Percentiles rank a stretch among this genome's conserved stretches.
Evolutionary conservation across 2,888 invertebrate species (phyloP).

Genomic region (Drosophila suboccidentalis): DNA sequence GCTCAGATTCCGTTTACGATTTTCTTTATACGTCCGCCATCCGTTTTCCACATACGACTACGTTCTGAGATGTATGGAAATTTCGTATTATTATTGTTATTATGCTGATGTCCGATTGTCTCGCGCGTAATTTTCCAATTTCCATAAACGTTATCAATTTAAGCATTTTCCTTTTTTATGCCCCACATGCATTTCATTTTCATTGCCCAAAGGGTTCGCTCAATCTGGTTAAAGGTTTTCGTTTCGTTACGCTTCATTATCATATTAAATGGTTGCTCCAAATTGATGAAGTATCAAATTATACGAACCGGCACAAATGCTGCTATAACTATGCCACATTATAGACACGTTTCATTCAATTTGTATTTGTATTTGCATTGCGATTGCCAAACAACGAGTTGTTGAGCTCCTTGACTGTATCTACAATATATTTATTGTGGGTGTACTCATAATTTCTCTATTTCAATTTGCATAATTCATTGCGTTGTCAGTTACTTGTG

Average conservation of each 20-base stretch:
- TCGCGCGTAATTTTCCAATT: conserved; percentile 67
- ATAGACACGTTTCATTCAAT: conserved; percentile 61
- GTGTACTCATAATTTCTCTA: conserved; percentile 3
- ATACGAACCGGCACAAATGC: conserved; percentile 56
- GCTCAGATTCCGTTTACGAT: conserved; percentile 54
- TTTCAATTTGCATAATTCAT: conserved; percentile 42
- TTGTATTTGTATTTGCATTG: conserved; percentile 25
- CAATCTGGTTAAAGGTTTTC: conserved; percentile 30
- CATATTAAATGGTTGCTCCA: conserved; percentile 73
- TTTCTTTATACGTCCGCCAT: conserved; percentile 15
- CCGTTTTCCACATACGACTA: neutral
- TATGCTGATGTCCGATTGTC: conserved; percentile 62
- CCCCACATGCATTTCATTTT: neutral
- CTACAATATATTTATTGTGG: neutral
- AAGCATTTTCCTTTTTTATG: conserved; percentile 21
- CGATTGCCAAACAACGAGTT: conserved; percentile 1
- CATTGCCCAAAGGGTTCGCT: conserved; percentile 55
- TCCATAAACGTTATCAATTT: conserved; percentile 74
- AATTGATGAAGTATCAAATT: conserved; percentile 76
- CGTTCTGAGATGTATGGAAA: conserved; percentile 32
- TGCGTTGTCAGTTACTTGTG: neutral
- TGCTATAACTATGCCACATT: conserved; percentile 55
- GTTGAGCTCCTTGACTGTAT: neutral
- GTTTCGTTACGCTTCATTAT: conserved; percentile 54
- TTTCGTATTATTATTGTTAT: conserved; percentile 27